These are phyloP conservation scores for Ecliptopera silaceata DNA, from an alignment of 2,888 invertebrate species.

Conservation along the genomic window DNA sequence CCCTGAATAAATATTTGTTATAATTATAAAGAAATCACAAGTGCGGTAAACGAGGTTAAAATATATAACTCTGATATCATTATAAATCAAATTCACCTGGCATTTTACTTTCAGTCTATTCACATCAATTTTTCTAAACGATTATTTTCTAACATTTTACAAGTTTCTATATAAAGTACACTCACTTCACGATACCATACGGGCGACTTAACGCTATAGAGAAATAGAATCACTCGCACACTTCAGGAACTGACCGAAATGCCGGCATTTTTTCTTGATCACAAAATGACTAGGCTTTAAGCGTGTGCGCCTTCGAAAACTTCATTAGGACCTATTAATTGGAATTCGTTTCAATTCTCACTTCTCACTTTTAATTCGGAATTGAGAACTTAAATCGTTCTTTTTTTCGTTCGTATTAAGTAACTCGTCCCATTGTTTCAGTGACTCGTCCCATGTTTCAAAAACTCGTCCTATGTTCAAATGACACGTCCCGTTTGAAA, in stretches of 20 bases:
- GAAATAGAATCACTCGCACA: slow-evolving; percentile 10
- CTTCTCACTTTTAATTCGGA: background rate
- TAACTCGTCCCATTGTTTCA: background rate
- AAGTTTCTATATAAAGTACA: slow-evolving; percentile 1
- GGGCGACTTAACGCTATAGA: slow-evolving; percentile 8
- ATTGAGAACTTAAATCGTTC: background rate
- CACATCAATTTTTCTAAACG: slow-evolving; percentile 6
- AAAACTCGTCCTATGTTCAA: too few relatives aligned
- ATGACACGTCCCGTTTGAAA: slow-evolving; percentile 7
- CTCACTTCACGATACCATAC: slow-evolving; percentile 1
- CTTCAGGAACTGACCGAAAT: slow-evolving; percentile 22
- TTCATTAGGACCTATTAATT: background rate
- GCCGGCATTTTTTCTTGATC: slow-evolving; percentile 19
- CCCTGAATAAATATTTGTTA: slow-evolving; percentile 2
- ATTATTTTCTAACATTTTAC: slow-evolving; percentile 2
- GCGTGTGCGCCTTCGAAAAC: slow-evolving; percentile 13
- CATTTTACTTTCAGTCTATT: slow-evolving; percentile 21
- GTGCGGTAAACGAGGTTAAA: slow-evolving; percentile 11
- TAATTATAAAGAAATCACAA: slow-evolving; percentile 21
- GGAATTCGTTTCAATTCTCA: background rate
- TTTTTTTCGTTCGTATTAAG: background rate
- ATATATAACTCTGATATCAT: slow-evolving; percentile 10
- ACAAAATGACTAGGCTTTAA: slow-evolving; percentile 36
- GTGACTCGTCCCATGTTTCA: background rate
- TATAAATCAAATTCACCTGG: slow-evolving; percentile 18